Evolutionary conservation across 35 echinoderm and acorn worm genomes (phyloP).

Genomic region (Lytechinus pictus): DNA sequence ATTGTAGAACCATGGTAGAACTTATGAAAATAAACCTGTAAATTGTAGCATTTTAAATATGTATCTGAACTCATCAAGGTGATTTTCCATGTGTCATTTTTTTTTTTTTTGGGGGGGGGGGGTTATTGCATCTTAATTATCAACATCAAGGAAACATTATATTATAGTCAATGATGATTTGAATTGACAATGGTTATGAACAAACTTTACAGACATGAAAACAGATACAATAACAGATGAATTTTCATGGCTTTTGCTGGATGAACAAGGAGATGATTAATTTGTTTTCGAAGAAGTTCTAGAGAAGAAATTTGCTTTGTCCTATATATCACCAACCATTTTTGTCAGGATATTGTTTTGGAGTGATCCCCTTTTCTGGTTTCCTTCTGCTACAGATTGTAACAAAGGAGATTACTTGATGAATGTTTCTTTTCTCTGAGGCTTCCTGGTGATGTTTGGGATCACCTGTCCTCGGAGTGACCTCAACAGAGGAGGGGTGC

Average conservation of each 20-base stretch:
- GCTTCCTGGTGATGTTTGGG: neutral
- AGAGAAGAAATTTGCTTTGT: neutral
- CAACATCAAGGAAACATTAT: neutral
- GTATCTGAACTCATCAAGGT: neutral
- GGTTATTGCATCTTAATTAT: neutral
- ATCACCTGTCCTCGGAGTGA: neutral
- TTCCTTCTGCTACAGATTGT: neutral
- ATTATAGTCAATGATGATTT: neutral
- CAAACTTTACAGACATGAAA: neutral
- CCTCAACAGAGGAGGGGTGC: neutral
- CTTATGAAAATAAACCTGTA: neutral
- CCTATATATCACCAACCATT: neutral
- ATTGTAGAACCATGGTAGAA: neutral
- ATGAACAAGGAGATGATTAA: neutral
- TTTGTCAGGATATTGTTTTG: neutral
- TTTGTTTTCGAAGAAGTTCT: neutral
- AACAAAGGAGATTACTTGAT: conserved; percentile 12
- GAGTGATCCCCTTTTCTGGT: neutral
- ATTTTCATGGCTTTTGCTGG: neutral
- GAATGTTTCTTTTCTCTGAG: neutral
- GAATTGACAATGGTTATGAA: neutral
- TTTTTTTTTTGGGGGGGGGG: neutral
- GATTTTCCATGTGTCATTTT: neutral
- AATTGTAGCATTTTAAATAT: neutral
- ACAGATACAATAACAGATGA: neutral